These are phyloP conservation scores for Orussus abietinus DNA, from an alignment of 1,140 invertebrate genomes.

Conservation along the genomic window DNA sequence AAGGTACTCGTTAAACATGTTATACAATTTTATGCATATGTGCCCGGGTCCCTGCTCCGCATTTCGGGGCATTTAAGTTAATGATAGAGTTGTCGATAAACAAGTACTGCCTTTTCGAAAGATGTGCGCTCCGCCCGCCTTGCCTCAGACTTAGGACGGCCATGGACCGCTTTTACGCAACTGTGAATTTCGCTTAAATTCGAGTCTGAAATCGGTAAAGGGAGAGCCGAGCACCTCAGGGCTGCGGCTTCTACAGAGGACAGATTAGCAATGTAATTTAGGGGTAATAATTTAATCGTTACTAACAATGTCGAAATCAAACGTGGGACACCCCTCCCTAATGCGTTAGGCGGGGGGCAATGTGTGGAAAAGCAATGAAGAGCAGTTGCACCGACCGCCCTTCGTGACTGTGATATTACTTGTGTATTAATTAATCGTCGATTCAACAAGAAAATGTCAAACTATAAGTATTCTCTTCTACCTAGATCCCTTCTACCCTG, in stretches of 20 bases:
- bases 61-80: too few species aligned
- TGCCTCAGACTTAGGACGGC: too few species aligned
- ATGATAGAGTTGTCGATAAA: too few species aligned
- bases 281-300: conserved; percentile 39
- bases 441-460: conserved; percentile 45
- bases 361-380: conserved; percentile 32
- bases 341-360: conserved; percentile 23
- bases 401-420: conserved; percentile 51
- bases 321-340: conserved; percentile 24
- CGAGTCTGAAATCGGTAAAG: neutral
- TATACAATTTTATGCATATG: too few species aligned
- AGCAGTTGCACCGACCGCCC: conserved; percentile 27
- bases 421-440: conserved; percentile 49
- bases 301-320: conserved; percentile 36
- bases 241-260: neutral
- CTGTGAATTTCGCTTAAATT: neutral
- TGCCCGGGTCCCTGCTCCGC: too few species aligned
- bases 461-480: conserved; percentile 23
- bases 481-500: too few species aligned
- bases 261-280: conserved; percentile 11
- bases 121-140: too few species aligned
- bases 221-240: neutral
- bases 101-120: too few species aligned
- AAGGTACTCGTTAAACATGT: too few species aligned
- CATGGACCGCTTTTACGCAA: too few species aligned